phyloP scores from a whole-genome alignment of 2,888 invertebrate genomes.

The Gisinianus flammeolus region DNA sequence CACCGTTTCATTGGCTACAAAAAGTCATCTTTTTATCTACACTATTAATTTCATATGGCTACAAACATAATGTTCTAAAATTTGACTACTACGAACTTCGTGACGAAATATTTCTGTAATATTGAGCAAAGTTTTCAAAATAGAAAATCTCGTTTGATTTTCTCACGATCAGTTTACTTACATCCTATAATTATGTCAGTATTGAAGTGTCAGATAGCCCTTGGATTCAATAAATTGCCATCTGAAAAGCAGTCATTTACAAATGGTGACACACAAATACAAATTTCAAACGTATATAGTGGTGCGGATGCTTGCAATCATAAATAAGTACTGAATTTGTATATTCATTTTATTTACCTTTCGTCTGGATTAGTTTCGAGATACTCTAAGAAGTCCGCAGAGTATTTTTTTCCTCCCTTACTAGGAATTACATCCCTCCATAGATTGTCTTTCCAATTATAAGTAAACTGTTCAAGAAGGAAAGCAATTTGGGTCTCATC shows the following conservation, averaged over 20 bases:
- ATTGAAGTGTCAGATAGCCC: too few relatives aligned
- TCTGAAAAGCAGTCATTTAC: not conserved
- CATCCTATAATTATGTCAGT: too few relatives aligned
- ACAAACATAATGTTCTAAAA: too few relatives aligned
- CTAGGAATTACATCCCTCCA: constrained; percentile 52
- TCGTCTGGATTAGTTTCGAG: constrained; percentile 44
- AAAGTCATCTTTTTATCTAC: too few relatives aligned
- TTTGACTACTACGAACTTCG: too few relatives aligned
- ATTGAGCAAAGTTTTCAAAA: too few relatives aligned
- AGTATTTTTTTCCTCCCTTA: constrained; percentile 45
- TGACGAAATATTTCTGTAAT: too few relatives aligned
- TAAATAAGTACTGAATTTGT: not conserved
- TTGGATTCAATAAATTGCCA: constrained; percentile 11
- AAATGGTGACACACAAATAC: not conserved
- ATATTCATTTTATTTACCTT: constrained; percentile 40
- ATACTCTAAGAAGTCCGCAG: constrained; percentile 50
- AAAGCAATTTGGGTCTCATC: constrained; percentile 42
- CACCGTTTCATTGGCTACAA: too few relatives aligned
- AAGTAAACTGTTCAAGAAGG: constrained; percentile 52
- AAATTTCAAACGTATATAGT: not conserved
- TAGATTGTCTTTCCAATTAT: constrained; percentile 51
- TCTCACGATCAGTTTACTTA: too few relatives aligned
- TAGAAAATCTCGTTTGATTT: too few relatives aligned
- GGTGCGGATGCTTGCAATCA: not conserved
- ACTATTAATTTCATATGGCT: too few relatives aligned